A percentile compares a stretch with the other conserved stretches of the same genome.
These are phyloP conservation scores for Antheraea assamensis DNA, from an alignment of 2,888 invertebrate genomes.

Conservation along the genomic window DNA sequence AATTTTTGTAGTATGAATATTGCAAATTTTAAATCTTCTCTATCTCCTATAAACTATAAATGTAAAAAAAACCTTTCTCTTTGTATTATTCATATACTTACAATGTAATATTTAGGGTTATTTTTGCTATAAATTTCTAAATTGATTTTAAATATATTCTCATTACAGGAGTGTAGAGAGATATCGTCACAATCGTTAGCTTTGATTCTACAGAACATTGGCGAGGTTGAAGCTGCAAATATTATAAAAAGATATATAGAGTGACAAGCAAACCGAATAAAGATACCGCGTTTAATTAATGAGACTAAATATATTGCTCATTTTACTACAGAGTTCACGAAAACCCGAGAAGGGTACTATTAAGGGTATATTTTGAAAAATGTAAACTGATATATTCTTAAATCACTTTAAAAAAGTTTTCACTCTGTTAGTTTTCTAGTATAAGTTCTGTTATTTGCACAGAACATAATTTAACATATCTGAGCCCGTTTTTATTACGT, in stretches of 20 bases:
- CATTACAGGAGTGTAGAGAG: slow-evolving; percentile 54
- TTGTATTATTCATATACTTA: background rate
- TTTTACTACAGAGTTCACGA: background rate
- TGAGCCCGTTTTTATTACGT: no score
- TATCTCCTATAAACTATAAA: no score
- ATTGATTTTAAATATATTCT: background rate
- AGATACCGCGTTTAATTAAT: background rate
- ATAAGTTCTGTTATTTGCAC: no score
- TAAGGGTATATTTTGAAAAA: no score
- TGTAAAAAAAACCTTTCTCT: no score
- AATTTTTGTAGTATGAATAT: no score
- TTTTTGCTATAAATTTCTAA: background rate
- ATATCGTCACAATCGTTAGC: slow-evolving; percentile 57
- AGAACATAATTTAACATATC: no score
- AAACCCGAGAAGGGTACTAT: background rate
- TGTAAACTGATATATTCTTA: no score
- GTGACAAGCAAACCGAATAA: slow-evolving; percentile 25
- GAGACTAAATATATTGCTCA: background rate
- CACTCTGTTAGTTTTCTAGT: no score
- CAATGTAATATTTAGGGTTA: background rate
- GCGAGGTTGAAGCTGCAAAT: slow-evolving; percentile 52
- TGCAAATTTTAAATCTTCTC: no score
- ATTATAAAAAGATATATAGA: slow-evolving; percentile 47
- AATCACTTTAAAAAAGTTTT: no score
- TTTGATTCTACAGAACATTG: slow-evolving; percentile 60